Evolutionary conservation across 2,797 vertebrate species (phyloP).

Genomic region (Falco cherrug): DNA sequence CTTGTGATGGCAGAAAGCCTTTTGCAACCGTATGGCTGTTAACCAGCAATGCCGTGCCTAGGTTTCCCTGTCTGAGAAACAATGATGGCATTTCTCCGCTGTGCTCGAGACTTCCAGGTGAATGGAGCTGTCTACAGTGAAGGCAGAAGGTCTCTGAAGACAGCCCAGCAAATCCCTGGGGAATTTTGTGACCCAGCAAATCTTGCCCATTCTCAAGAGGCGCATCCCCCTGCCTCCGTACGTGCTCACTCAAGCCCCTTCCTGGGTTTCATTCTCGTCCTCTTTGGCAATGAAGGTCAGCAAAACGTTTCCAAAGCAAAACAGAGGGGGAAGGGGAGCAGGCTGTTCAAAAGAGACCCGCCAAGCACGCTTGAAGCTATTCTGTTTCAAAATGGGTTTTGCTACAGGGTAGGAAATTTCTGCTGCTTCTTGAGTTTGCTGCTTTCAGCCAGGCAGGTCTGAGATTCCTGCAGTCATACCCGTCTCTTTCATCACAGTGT

Average conservation of each 20-base stretch:
- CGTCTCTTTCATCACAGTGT: neutral
- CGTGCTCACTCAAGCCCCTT: neutral
- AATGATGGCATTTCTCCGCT: fast-evolving
- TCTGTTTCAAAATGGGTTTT: neutral
- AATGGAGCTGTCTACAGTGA: neutral
- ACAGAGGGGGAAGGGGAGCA: neutral
- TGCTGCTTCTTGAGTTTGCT: neutral
- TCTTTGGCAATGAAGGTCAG: neutral
- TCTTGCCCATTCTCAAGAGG: neutral
- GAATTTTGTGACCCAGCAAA: neutral
- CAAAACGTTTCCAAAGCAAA: neutral
- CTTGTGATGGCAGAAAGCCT: neutral
- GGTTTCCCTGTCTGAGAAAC: neutral
- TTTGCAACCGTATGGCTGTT: neutral
- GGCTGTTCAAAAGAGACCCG: neutral
- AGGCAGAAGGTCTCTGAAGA: neutral
- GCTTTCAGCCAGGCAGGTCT: neutral
- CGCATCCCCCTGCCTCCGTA: neutral
- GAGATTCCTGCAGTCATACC: neutral
- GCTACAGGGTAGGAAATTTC: neutral
- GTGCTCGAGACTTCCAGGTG: neutral
- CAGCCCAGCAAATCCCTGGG: fast-evolving
- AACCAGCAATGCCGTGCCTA: neutral
- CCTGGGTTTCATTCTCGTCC: neutral
- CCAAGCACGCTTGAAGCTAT: neutral